Percentiles rank a stretch among this genome's conserved stretches.
These are phyloP conservation scores for Drosophila sproati DNA, from an alignment of 1,140 invertebrate genomes.

Conservation along the genomic window DNA sequence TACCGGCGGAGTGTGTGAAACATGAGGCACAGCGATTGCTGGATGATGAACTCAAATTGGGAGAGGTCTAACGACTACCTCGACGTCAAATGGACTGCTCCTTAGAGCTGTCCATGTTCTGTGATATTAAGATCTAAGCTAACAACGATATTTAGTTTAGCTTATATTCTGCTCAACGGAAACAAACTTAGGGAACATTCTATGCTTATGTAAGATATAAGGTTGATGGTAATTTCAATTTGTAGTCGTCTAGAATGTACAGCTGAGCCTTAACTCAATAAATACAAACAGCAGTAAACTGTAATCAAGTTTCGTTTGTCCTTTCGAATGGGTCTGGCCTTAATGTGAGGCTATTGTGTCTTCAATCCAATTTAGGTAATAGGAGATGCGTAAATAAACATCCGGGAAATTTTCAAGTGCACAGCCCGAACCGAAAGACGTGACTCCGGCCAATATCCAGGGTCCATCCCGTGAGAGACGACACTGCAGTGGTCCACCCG, in stretches of 20 bases:
- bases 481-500: conserved; percentile 94
- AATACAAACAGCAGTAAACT: conserved; percentile 57
- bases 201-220: conserved; percentile 66
- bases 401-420: conserved; percentile 93
- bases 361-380: conserved; percentile 94
- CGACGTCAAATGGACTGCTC: conserved; percentile 29
- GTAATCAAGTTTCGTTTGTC: conserved; percentile 4
- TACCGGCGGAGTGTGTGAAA: conserved; percentile 14
- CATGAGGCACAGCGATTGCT: conserved; percentile 60
- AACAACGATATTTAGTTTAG: conserved; percentile 61
- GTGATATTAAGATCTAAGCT: conserved; percentile 73
- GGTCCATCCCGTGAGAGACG: conserved; percentile 88
- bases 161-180: conserved; percentile 75
- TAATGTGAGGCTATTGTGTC: conserved; percentile 84
- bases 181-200: conserved; percentile 76
- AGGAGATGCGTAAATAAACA: conserved; percentile 93
- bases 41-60: conserved; percentile 7
- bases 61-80: conserved; percentile 47
- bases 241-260: conserved; percentile 55
- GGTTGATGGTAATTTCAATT: conserved; percentile 55
- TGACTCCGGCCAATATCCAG: conserved; percentile 95
- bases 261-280: conserved; percentile 60
- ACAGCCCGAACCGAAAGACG: conserved; percentile 95
- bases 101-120: conserved; percentile 31
- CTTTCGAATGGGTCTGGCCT: conserved; percentile 16